Percentiles rank a stretch among this genome's conserved stretches.
phyloP scores from a whole-genome alignment of 2,113 vertebrate species.

The Gambusia holbrooki region DNA sequence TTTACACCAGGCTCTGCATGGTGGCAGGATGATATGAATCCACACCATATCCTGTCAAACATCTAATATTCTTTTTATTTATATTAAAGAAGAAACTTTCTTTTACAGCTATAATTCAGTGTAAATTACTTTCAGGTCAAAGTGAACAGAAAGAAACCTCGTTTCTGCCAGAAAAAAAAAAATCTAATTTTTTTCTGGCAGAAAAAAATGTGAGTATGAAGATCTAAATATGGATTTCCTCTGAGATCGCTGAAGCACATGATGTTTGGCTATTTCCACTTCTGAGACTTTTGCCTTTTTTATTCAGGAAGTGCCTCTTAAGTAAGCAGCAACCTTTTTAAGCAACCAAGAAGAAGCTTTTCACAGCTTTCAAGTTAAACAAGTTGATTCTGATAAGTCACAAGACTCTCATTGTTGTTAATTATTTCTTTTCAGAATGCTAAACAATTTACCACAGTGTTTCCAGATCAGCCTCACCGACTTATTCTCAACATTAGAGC shows the following conservation, averaged over 20 bases:
- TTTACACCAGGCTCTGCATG: neutral
- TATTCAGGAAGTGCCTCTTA: slow-evolving; percentile 63
- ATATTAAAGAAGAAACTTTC: neutral
- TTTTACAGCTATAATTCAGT: neutral
- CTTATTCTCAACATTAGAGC: neutral
- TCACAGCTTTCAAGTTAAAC: neutral
- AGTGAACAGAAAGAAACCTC: neutral
- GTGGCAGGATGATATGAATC: slow-evolving; percentile 16
- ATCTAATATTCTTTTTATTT: slow-evolving; percentile 4
- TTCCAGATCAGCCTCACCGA: neutral
- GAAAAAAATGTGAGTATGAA: neutral
- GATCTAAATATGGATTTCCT: slow-evolving; percentile 54
- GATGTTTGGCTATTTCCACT: slow-evolving; percentile 50
- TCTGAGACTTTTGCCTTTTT: slow-evolving; percentile 35
- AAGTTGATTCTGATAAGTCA: neutral
- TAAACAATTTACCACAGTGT: neutral
- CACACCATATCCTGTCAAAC: neutral
- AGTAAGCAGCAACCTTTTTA: slow-evolving; percentile 27
- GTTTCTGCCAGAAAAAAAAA: slow-evolving; percentile 13
- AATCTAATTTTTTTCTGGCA: neutral
- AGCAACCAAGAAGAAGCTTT: slow-evolving; percentile 16
- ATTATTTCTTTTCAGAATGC: too few species aligned
- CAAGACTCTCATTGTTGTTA: neutral
- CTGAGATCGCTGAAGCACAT: slow-evolving; percentile 21
- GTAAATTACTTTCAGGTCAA: slow-evolving; percentile 18